These are phyloP conservation scores for Limnephilus auricula DNA, from an alignment of 2,888 invertebrate species.

Conservation along the genomic window DNA sequence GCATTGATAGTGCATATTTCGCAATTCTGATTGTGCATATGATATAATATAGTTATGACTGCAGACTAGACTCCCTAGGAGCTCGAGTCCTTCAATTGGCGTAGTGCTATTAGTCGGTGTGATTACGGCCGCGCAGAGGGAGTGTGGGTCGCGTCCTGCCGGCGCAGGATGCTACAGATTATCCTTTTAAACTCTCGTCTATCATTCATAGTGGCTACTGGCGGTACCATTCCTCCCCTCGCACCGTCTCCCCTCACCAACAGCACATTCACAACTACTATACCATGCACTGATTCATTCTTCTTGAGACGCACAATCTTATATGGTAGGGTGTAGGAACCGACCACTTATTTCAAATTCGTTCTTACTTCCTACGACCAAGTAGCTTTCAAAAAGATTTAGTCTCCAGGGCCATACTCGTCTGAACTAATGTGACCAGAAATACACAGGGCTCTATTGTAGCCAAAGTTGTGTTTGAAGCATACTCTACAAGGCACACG, in stretches of 20 bases:
- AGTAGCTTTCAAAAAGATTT: too few relatives aligned
- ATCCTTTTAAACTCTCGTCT: slow-evolving; percentile 64
- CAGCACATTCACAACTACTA: slow-evolving; percentile 4
- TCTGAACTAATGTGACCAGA: too few relatives aligned
- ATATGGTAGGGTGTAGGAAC: background rate
- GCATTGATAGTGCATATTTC: too few relatives aligned
- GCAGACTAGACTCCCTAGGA: slow-evolving; percentile 4
- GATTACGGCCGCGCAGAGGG: slow-evolving; percentile 44
- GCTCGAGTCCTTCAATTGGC: slow-evolving; percentile 43
- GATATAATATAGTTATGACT: background rate
- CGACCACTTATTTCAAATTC: background rate
- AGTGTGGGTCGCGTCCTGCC: slow-evolving; percentile 52
- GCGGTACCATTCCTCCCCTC: background rate
- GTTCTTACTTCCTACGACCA: too few relatives aligned
- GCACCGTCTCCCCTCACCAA: background rate
- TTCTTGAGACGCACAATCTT: background rate
- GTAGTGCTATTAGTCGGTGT: background rate
- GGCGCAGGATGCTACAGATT: slow-evolving; percentile 62
- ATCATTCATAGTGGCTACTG: slow-evolving; percentile 52
- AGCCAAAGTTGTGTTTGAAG: too few relatives aligned
- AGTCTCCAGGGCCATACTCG: too few relatives aligned
- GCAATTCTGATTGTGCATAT: too few relatives aligned
- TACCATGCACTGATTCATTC: background rate
- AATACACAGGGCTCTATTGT: too few relatives aligned
- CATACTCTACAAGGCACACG: too few relatives aligned